Conservation (phyloP, 2,888 invertebrate species). For the Synergus umbraculus region DNA sequence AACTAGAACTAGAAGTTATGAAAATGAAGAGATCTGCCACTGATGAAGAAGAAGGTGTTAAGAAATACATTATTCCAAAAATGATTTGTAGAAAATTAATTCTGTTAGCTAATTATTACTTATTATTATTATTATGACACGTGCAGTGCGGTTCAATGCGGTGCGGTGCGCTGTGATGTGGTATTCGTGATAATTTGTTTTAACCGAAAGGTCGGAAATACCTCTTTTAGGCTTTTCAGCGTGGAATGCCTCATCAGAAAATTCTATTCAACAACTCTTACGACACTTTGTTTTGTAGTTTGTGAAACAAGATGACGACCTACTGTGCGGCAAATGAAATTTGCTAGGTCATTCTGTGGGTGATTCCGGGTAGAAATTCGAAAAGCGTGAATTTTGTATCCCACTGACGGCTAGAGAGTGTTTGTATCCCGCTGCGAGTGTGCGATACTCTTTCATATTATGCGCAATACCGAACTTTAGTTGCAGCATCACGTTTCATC, state of each 20-base stretch:
- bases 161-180: too few species aligned
- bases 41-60: too few species aligned
- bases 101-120: too few species aligned
- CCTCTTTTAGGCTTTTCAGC: not conserved
- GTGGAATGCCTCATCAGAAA: not conserved
- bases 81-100: too few species aligned
- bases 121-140: too few species aligned
- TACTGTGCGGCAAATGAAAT: not conserved
- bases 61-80: too few species aligned
- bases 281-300: not conserved
- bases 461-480: constrained; percentile 52
- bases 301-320: not conserved
- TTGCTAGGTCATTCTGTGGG: not conserved
- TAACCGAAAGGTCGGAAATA: too few species aligned
- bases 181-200: not conserved
- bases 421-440: constrained; percentile 61
- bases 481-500: constrained; percentile 66
- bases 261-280: not conserved
- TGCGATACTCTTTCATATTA: constrained; percentile 51
- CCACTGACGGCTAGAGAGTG: constrained; percentile 38
- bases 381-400: constrained; percentile 39
- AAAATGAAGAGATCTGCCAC: too few species aligned
- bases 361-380: constrained; percentile 49
- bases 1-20: too few species aligned
- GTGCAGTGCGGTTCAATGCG: too few species aligned